Evolutionary conservation across 2,113 vertebrate species (phyloP), one percentile per base, ranked within the genome.

Genomic region (Abramis brama): DNA sequence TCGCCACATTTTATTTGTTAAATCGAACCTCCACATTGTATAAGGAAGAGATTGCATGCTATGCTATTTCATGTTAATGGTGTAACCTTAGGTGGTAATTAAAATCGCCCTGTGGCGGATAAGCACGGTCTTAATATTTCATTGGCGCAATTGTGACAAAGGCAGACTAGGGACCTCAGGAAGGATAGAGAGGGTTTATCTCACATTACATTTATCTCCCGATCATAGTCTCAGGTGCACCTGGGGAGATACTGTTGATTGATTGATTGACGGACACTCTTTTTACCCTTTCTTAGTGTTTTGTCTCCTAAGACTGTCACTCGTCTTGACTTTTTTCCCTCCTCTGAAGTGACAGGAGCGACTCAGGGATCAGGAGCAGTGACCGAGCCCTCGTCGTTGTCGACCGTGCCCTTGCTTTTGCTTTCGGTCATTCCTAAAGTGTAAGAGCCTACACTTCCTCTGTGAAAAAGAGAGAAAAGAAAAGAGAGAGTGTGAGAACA

Each of bases 301-400:
- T 59, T 85, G 45, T 73, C 6, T 82, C 79, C 25, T 33, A 9
- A 77, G 84, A 76, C 30, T 74, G 75, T 45, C 52, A 87, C 83
- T 75, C 82, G 70, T 83, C 71, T 79, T 85, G 85, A 66, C 79
- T 77, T 79, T 68, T 60, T 60, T 27, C 50, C 60, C n/a, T 78
- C 66, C 36, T 59, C 52, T 64, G 87, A 80, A 68, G 89, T 87
- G 89, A 88, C 90, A 91, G 88, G 84, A 83, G 86, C 60, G 86
- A 91, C 82, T 92, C 93, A 90, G 90, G 94, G 94, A 93, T 95
- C 91, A 91, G 93, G 93, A 94, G 93, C 95, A 95, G 94, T 95
- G 96, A 97, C 96, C 95, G 94, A 90, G 95, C 95, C 95, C 93
- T 93, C 93, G 86, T 86, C 88, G 91, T 45, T 89, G 91, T 93